Evolutionary conservation across 23 tunicate genomes (phyloP), one percentile per base, ranked within the genome.

Genomic region (Pegea sp.): DNA sequence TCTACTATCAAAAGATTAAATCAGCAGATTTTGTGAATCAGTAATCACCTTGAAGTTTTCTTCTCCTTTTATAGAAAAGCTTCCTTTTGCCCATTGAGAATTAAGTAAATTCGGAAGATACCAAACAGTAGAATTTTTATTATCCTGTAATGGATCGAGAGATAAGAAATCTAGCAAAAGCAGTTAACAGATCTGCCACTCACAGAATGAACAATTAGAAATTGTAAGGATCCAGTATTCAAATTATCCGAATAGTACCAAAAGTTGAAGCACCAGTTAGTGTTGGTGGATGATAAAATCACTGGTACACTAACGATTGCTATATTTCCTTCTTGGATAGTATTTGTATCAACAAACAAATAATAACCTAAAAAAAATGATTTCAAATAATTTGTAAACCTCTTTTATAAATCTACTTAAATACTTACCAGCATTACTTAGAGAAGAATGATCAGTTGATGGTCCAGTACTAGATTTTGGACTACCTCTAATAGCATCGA

Each of bases 401-500:
- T n/a, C n/a, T n/a, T n/a, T n/a, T n/a, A n/a, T n/a, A n/a, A n/a
- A n/a, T n/a, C n/a, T n/a, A n/a, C n/a, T n/a, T n/a, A n/a, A n/a
- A n/a, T n/a, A n/a, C 46, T 38, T 38, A 38, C 16, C 46, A 11
- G 11, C 16, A 38, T 38, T 11, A 38, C 11, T n/a, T n/a, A n/a
- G n/a, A n/a, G n/a, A n/a, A n/a, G n/a, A n/a, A 27, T 71, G 78
- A 24, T 61, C 74, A 0, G 57, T 24, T 4, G 42, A 13, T 29
- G 86, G 86, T 22, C 73, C 86, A 4, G 64, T 33, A 6, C 66
- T 58, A 3, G 24, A 53, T 26, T 44, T 30, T 4, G 59, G 74
- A 42, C 32, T 38, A 24, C 54, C 33, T 53, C 63, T 69, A 42
- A 75, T 22, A 73, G 74, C 66, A 29, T 75, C 72, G 33, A 66